Base-by-base conservation (phyloP, 2,113 vertebrate genomes). In the Egretta garzetta region DNA sequence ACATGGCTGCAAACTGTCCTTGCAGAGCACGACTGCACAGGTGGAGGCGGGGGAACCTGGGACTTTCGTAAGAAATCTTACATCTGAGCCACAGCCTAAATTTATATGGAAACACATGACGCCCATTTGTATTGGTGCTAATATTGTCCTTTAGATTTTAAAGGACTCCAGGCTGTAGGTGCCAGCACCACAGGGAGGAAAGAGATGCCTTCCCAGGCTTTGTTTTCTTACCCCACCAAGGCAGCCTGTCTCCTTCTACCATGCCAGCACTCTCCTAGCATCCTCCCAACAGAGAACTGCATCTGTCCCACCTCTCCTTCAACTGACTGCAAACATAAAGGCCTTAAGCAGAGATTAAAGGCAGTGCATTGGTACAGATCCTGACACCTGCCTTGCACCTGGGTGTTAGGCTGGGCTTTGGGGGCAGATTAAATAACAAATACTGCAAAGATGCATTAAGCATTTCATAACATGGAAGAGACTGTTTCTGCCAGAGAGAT, bases 21-120 rank as follows among this genome's bases (percentile, higher is more conserved):
- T 27, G 26, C 27, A 52, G 56, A 41, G 15, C 2, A 0, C 3
- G 5, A 66, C 1, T 9, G 41, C 1, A 1, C 58, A 62, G 26
- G 13, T n/a, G 21, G 23, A 58, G 19, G 22, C 1, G 47, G 23
- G n/a, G 17, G 15, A 76, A 67, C 14, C 27, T 2, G 0, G 5
- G 18, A 19, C 49, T 90, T 43, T 32, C 1, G 1, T 59, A 59
- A 68, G 37, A 77, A 72, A 80, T 43, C 11, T 37, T 23, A 12
- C 23, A 63, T 35, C 37, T 17, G 3, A 80, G 28, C 35, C 37
- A n/a, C 70, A 64, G 59, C 15, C 41, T 11, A 27, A 76, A 15
- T 22, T 72, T 75, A 19, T 80, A 39, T 73, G 39, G 23, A 76
- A 95, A 55, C 8, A 58, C 2, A 4, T 3, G 14, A 12, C 62